Evolutionary conservation across 2,888 invertebrate genomes (phyloP), one percentile per base, ranked within the genome.

Genomic region (Prenolepis imparis): DNA sequence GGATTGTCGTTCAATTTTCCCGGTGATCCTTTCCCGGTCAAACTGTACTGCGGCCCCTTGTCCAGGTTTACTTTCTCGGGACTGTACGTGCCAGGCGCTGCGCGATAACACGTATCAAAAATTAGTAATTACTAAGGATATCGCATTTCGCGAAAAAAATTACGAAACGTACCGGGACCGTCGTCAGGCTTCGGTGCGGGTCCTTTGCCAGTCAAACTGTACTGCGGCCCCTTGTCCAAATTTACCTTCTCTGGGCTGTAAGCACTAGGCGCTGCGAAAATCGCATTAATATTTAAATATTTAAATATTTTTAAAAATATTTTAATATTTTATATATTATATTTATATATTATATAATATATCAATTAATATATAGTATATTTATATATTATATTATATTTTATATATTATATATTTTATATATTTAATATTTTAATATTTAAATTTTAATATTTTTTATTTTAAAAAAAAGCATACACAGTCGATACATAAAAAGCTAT

Each of bases 41-140:
- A 82, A 73, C 91, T 91, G 67, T 91, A 92, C 57, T 89, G 83
- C 5, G 92, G 95, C 75, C 96, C 96, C 88, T 95, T 95, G 89
- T 96, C 96, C 82, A 96, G 96, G 78, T 96, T 96, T 39, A 96
- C 95, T 91, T 95, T 96, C 90, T 96, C 96, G 15, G 92, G 92
- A 78, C 75, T 86, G 82, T 92, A 91, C 61, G 88, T 87, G 64
- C 89, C 90, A 74, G 89, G 92, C 77, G 91, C 89, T 89, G 77
- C 72, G 28, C 36, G 2, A 52, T 8, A 52, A n/a, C 1, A 61
- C n/a, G 11, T 52, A 12, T 70, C 85, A 66, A 52, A 8, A 52
- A 8, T 52, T 52, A 52, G n/a, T 52, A 52, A 39, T 41, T 21
- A 94, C 97, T 97, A 92, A 97, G 97, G 24, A 96, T 95, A 87